phyloP scores from a whole-genome alignment of 2,113 vertebrate genomes.

The cattle (Bos taurus) region ARS-UCD2.0 NC_037331.1:80721501-80722000 shows the following conservation, averaged over 20 bases:
- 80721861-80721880: background rate
- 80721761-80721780: background rate
- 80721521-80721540: background rate
- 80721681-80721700: background rate
- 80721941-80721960: background rate
- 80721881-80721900: background rate
- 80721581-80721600: background rate
- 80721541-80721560: background rate
- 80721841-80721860: background rate
- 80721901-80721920: background rate
- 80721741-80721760: background rate
- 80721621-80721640: background rate
- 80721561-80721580: background rate
- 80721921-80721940: background rate
- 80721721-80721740: background rate
- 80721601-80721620: background rate
- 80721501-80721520: background rate
- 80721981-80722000: background rate
- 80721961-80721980: background rate
- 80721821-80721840: background rate
- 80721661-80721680: background rate
- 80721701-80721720: background rate
- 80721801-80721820: background rate
- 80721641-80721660: background rate
- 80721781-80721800: background rate